phyloP scores from a whole-genome alignment of 2,888 invertebrate species.

The Campoplex capitator region DNA sequence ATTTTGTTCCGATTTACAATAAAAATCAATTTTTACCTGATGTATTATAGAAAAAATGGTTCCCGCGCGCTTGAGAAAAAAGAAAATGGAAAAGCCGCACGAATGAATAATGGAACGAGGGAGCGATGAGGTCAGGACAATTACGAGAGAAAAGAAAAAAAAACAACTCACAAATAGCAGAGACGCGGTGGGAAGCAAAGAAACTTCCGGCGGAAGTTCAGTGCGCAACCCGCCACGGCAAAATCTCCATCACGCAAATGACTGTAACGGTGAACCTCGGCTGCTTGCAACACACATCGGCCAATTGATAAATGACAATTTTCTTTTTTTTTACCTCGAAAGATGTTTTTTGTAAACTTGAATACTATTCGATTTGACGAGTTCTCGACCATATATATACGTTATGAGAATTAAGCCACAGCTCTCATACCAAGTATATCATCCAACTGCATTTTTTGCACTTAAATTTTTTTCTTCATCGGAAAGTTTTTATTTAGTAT shows the following conservation, averaged over 20 bases:
- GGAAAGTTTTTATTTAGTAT: too few species aligned
- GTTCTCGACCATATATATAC: too few species aligned
- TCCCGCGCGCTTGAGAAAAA: constrained; percentile 3
- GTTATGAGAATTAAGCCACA: too few species aligned
- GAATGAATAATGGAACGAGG: constrained; percentile 22
- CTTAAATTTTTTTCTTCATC: too few species aligned
- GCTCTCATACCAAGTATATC: too few species aligned
- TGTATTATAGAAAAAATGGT: not conserved
- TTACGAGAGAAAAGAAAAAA: constrained; percentile 15
- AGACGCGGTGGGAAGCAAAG: constrained; percentile 43
- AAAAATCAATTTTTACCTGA: not conserved
- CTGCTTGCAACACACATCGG: not conserved
- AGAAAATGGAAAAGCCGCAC: not conserved
- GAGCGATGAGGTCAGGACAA: constrained; percentile 12
- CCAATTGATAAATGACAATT: not conserved
- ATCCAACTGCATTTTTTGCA: too few species aligned
- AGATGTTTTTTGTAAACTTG: too few species aligned
- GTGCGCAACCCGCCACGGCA: constrained; percentile 47
- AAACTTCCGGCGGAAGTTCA: constrained; percentile 65
- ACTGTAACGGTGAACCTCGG: constrained; percentile 50
- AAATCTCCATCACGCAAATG: constrained; percentile 57
- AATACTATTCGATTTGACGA: too few species aligned
- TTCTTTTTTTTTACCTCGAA: not conserved
- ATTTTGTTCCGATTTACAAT: not conserved
- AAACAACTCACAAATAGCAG: constrained; percentile 32